Conservation (phyloP, 2,113 vertebrate genomes). For the Tor tambroides region DNA sequence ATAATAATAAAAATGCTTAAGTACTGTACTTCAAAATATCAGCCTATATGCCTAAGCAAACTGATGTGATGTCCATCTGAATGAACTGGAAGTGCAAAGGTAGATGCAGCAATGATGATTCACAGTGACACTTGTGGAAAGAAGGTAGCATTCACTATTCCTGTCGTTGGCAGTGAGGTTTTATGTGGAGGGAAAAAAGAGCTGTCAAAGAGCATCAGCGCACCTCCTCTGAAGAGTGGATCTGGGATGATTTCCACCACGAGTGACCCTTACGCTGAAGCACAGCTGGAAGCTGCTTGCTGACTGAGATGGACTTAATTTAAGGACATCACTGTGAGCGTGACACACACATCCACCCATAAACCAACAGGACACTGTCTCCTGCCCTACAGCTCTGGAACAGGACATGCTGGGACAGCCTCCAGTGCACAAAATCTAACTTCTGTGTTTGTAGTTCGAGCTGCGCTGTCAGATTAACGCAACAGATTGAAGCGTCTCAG, state of each 20-base stretch:
- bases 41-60: not conserved
- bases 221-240: slow-evolving; percentile 11
- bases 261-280: not conserved
- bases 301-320: not conserved
- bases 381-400: not conserved
- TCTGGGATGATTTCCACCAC: slow-evolving; percentile 21
- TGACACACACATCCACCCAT: not conserved
- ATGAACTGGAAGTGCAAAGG: slow-evolving; percentile 26
- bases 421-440: not conserved
- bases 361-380: not conserved
- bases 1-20: not conserved
- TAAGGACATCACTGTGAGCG: not conserved
- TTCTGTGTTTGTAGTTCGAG: not conserved
- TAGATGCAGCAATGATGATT: slow-evolving; percentile 32
- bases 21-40: not conserved
- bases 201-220: slow-evolving; percentile 28
- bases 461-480: not conserved
- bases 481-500: slow-evolving; percentile 17
- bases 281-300: not conserved
- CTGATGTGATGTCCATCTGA: slow-evolving; percentile 21
- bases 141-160: slow-evolving; percentile 13
- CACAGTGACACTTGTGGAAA: slow-evolving; percentile 34
- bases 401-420: slow-evolving; percentile 6
- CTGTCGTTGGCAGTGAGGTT: slow-evolving; percentile 8
- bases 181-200: not conserved